Evolutionary conservation across 1,140 invertebrate genomes (phyloP).

Genomic region (Eriocheir sinensis): DNA sequence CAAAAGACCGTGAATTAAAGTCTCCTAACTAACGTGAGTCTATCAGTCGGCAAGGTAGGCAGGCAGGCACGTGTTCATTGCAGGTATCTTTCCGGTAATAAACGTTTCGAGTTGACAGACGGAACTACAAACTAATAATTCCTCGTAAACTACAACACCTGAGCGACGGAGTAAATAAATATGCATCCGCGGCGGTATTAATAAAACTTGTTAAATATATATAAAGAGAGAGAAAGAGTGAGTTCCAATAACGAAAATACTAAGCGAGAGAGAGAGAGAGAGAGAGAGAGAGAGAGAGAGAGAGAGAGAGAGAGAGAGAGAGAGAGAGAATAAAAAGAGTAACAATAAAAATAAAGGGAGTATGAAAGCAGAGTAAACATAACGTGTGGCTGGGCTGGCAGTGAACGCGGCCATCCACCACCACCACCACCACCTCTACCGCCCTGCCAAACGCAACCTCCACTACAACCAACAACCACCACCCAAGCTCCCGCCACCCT

Average conservation of each 20-base stretch:
- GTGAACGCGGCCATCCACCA: not conserved
- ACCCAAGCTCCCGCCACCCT: not conserved
- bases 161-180: not conserved
- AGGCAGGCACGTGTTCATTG: too few species aligned
- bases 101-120: constrained; percentile 11
- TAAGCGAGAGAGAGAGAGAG: not conserved
- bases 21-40: not conserved
- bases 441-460: not conserved
- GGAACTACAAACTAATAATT: not conserved
- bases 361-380: not conserved
- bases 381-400: not conserved
- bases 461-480: too few species aligned
- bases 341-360: not conserved
- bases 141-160: not conserved
- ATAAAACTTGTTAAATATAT: constrained; percentile 14
- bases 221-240: not conserved
- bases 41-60: not conserved
- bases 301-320: not conserved
- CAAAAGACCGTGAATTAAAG: not conserved
- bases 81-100: not conserved
- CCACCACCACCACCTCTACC: not conserved
- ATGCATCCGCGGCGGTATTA: not conserved
- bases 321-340: not conserved
- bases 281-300: not conserved
- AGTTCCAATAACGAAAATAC: constrained; percentile 18